phyloP scores from a whole-genome alignment of 2,797 vertebrate species.

The Acanthornis magna region DNA sequence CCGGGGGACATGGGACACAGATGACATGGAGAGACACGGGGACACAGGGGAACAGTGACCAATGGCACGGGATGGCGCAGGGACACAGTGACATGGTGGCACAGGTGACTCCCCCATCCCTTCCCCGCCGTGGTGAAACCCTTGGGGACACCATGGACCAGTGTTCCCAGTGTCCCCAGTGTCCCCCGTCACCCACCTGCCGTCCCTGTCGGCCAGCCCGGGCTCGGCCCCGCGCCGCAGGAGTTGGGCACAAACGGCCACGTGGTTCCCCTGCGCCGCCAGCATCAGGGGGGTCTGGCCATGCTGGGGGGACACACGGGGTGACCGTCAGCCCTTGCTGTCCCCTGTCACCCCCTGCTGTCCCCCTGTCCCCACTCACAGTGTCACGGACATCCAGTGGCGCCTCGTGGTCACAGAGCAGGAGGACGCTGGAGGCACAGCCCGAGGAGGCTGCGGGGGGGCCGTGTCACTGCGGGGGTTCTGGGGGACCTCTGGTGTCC shows the following conservation, averaged over 20 bases:
- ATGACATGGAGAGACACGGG: not conserved
- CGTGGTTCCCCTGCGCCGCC: conserved; percentile 65
- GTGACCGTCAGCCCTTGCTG: accelerated
- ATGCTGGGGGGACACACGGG: conserved; percentile 8
- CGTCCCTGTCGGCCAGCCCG: conserved; percentile 52
- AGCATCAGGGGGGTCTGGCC: conserved; percentile 77
- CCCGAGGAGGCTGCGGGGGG: conserved; percentile 65
- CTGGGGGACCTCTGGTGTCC: not conserved
- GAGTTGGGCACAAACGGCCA: conserved; percentile 70
- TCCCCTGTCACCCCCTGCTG: not conserved
- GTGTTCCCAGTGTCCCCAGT: too few relatives aligned
- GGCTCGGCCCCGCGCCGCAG: conserved; percentile 70
- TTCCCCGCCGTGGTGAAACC: not conserved
- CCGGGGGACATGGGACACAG: not conserved
- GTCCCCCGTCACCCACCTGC: conserved; percentile 59
- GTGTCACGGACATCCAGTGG: conserved; percentile 60
- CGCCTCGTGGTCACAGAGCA: conserved; percentile 74
- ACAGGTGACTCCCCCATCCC: not conserved
- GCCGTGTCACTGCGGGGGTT: not conserved
- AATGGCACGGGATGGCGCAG: accelerated
- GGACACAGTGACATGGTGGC: not conserved
- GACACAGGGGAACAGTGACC: not conserved
- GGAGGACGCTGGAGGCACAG: conserved; percentile 74
- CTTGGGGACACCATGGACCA: not conserved
- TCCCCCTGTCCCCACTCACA: conserved; percentile 32